Evolutionary conservation across 2,797 vertebrate species (phyloP).

Genomic region (Enteromius argenteus): DNA sequence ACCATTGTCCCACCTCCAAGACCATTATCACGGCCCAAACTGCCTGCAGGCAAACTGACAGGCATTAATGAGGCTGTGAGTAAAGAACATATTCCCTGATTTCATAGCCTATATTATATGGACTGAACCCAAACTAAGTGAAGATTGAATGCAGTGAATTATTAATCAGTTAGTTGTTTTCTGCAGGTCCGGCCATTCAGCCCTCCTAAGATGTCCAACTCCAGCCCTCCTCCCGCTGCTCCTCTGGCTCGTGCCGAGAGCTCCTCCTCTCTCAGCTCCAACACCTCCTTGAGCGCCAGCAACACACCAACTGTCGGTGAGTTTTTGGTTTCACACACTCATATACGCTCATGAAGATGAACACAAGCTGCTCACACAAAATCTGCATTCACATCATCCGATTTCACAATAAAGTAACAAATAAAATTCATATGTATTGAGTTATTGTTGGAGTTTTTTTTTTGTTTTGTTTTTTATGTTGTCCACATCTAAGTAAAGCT

Average conservation of each 20-base stretch:
- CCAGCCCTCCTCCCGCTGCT: slow-evolving; percentile 89
- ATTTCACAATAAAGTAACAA: not conserved
- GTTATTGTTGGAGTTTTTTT: not conserved
- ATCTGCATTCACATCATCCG: not conserved
- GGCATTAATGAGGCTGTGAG: slow-evolving; percentile 97
- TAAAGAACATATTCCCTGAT: slow-evolving; percentile 51
- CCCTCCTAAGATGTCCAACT: slow-evolving; percentile 85
- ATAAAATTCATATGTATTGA: not conserved
- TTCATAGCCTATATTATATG: not conserved
- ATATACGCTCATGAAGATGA: not conserved
- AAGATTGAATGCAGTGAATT: slow-evolving; percentile 2
- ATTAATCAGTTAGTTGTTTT: slow-evolving; percentile 31
- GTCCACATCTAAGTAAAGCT: not conserved
- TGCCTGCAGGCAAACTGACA: slow-evolving; percentile 88
- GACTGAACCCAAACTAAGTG: not conserved
- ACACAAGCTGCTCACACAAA: not conserved
- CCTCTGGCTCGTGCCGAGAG: slow-evolving; percentile 95
- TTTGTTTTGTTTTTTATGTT: not conserved
- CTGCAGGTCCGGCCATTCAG: slow-evolving; percentile 93
- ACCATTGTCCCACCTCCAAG: slow-evolving; percentile 92
- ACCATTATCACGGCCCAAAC: slow-evolving; percentile 93
- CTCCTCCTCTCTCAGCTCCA: slow-evolving; percentile 95
- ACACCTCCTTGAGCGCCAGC: slow-evolving; percentile 89
- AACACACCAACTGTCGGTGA: slow-evolving; percentile 96
- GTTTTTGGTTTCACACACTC: slow-evolving; percentile 48